Evolutionary conservation across 2,888 invertebrate genomes (phyloP), one percentile per base, ranked within the genome.

Genomic region (Lithophane socia): DNA sequence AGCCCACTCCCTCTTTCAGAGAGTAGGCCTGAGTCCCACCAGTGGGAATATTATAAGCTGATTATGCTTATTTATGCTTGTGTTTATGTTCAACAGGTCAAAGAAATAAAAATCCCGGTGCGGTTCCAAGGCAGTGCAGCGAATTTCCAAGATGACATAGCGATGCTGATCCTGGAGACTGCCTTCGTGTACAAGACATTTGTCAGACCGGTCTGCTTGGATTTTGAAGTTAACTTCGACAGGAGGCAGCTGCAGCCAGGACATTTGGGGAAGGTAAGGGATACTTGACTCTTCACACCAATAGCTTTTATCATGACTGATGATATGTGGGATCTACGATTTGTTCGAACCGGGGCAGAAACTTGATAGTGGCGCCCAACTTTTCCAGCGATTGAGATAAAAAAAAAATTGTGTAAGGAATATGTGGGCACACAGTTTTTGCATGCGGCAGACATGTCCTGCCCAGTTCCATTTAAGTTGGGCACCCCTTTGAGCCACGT

Each of bases 111-210:
- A n/a, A 86, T 96, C 1, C 97, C 97, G 2, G 88, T 90, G 0
- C 91, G 95, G 0, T 97, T 97, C 91, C 96, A 95, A 82, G 97
- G 97, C 66, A 90, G 94, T 73, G 84, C 90, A 0, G 95, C 97
- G 1, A 97, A 97, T 87, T 97, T 96, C 81, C 97, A 97, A 58
- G 97, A 97, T 0, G 97, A 97, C 87, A 93, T 97, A 13, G 97
- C 97, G 0, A 78, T 97, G 3, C 74, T 97, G 7, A 87, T 97
- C 1, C 88, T 97, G 21, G 89, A 92, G 3, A 90, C 88, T 0
- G 87, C 94, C 0, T 95, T 97, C 8, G 83, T 87, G 0, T 94
- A 97, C 64, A 91, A 93, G 18, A 87, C 91, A 0, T 92, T 89
- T 73, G 94, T 97, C 1, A 90, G 93, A 44, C 97, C 97, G 0